These are phyloP conservation scores for Sebastes ruberrimus DNA, from an alignment of 2,797 vertebrate species.

Conservation along the genomic window DNA sequence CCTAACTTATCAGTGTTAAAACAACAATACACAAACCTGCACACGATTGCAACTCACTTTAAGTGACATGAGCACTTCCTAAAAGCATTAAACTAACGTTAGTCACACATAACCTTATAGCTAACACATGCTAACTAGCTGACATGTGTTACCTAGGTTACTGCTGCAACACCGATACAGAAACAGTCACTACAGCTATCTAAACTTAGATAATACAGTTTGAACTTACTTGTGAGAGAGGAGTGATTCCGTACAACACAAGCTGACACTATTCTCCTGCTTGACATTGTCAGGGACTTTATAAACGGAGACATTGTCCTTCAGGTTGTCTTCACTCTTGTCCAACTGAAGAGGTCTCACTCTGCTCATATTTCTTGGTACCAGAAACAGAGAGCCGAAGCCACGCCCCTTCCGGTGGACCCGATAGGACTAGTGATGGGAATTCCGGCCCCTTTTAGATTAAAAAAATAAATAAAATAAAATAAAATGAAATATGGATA, in stretches of 20 bases:
- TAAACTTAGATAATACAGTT: fast-evolving
- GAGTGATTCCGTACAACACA: slow-evolving; percentile 44
- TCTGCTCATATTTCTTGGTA: neutral
- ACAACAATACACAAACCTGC: neutral
- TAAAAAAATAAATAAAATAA: too few species aligned
- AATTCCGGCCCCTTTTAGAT: too few species aligned
- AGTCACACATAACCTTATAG: too few species aligned
- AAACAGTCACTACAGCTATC: neutral
- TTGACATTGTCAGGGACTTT: slow-evolving; percentile 6
- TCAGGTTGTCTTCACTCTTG: neutral
- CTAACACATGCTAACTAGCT: neutral
- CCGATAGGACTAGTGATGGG: too few species aligned
- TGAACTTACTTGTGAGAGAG: slow-evolving; percentile 66
- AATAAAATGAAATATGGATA: too few species aligned
- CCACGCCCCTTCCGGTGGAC: too few species aligned
- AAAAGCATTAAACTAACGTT: neutral
- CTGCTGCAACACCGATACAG: too few species aligned
- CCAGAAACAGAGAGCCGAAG: too few species aligned
- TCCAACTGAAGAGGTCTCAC: slow-evolving; percentile 20
- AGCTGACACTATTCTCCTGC: neutral
- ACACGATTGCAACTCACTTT: neutral
- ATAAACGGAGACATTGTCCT: slow-evolving; percentile 45
- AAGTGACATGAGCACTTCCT: neutral
- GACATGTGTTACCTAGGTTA: neutral
- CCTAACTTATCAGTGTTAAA: neutral